These are phyloP conservation scores for Cynoglossus semilaevis DNA, from an alignment of 2,113 vertebrate genomes.

Conservation along the genomic window DNA sequence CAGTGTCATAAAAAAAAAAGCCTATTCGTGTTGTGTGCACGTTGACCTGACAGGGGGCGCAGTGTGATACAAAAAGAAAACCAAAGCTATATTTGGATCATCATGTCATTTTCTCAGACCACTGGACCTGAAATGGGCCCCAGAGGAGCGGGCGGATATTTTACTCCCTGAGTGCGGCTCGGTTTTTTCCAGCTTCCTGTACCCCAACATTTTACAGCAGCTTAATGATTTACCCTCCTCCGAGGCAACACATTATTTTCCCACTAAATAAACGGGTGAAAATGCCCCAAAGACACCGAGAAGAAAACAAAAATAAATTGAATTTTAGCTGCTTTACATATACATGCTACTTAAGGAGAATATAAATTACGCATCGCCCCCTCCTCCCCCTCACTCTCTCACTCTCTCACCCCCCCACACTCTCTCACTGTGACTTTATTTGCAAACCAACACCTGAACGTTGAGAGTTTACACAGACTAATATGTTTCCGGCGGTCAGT, in stretches of 20 bases:
- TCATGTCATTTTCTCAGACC: slow-evolving; percentile 2
- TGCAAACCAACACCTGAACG: background rate
- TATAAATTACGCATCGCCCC: background rate
- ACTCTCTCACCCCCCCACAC: no score
- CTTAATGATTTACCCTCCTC: slow-evolving; percentile 8
- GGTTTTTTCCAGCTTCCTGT: slow-evolving; percentile 3
- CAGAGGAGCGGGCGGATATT: background rate
- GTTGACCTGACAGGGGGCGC: background rate
- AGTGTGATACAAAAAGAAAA: background rate
- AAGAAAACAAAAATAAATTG: slow-evolving; percentile 11
- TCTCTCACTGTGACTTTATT: slow-evolving; percentile 7
- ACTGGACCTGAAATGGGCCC: background rate
- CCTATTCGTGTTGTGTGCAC: no score
- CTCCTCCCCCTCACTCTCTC: no score
- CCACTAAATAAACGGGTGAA: background rate
- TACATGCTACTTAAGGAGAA: slow-evolving; percentile 3
- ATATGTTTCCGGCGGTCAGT: background rate
- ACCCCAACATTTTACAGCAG: slow-evolving; percentile 14
- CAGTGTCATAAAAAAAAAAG: background rate
- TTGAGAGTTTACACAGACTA: background rate
- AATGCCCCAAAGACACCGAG: slow-evolving; percentile 4
- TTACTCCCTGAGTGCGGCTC: background rate
- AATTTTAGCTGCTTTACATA: slow-evolving; percentile 3
- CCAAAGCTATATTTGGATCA: slow-evolving; percentile 3
- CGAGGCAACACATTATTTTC: slow-evolving; percentile 10